phyloP scores from a whole-genome alignment of 2,113 vertebrate genomes.

The Salvelinus namaycush region DNA sequence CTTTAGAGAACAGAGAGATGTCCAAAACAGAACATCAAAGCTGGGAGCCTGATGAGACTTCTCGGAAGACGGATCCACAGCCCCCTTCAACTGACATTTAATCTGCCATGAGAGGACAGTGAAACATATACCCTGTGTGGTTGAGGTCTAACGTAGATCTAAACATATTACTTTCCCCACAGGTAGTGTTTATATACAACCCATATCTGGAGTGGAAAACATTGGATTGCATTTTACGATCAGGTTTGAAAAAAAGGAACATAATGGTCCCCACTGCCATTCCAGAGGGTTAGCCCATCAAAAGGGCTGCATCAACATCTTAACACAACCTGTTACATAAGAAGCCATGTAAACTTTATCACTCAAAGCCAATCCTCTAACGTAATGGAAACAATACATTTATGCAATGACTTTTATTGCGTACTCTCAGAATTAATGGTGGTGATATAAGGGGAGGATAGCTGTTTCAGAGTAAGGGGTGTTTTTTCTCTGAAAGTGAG shows the following conservation, averaged over 20 bases:
- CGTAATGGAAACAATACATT: slow-evolving; percentile 49
- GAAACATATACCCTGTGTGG: background rate
- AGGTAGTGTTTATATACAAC: background rate
- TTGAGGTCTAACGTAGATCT: background rate
- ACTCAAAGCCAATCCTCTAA: background rate
- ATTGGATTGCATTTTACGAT: slow-evolving; percentile 14
- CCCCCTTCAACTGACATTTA: background rate
- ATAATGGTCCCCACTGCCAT: background rate
- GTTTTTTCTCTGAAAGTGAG: slow-evolving; percentile 35
- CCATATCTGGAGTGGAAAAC: slow-evolving; percentile 44
- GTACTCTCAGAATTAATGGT: slow-evolving; percentile 27
- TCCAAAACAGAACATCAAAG: background rate
- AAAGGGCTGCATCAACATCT: background rate
- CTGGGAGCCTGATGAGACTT: background rate
- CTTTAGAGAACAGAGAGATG: background rate
- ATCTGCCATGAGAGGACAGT: background rate
- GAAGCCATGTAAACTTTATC: slow-evolving; percentile 1
- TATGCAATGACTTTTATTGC: slow-evolving; percentile 14
- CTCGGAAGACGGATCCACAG: background rate
- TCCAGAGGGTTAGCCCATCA: background rate
- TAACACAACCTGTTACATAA: slow-evolving; percentile 19
- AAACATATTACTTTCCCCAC: slow-evolving; percentile 1
- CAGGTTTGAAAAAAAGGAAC: slow-evolving; percentile 18
- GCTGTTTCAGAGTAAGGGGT: slow-evolving; percentile 16
- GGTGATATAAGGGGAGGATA: slow-evolving; percentile 24